phyloP scores from a whole-genome alignment of 2,113 vertebrate genomes.

The Danio rerio region DNA sequence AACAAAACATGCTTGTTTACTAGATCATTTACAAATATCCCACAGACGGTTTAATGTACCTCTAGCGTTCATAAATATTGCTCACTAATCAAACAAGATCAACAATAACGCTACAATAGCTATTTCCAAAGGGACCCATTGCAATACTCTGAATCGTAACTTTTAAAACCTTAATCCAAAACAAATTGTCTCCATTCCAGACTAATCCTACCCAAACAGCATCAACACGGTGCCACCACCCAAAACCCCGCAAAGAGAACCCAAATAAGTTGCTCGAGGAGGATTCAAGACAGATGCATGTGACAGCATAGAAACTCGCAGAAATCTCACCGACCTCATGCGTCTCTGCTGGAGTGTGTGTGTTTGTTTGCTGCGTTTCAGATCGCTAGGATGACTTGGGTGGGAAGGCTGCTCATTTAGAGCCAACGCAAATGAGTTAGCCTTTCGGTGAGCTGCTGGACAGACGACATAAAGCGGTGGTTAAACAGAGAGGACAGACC shows the following conservation, averaged over 20 bases:
- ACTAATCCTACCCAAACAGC: constrained; percentile 14
- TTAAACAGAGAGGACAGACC: constrained; percentile 53
- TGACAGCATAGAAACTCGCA: neutral
- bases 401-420: constrained; percentile 45
- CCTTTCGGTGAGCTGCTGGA: neutral
- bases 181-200: neutral
- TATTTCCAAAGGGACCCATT: neutral
- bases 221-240: constrained; percentile 11
- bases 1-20: neutral
- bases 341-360: constrained; percentile 27
- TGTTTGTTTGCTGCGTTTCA: constrained; percentile 19
- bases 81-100: neutral
- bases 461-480: constrained; percentile 43
- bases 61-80: neutral
- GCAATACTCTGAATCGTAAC: neutral
- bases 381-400: neutral
- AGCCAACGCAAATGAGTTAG: neutral
- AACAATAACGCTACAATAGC: neutral
- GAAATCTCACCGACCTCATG: constrained; percentile 62
- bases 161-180: neutral
- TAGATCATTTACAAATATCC: neutral
- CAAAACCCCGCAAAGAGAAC: neutral
- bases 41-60: neutral
- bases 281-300: neutral
- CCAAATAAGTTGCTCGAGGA: neutral